Conservation (phyloP, 2,888 invertebrate species). For the Melinaea menophilus region DNA sequence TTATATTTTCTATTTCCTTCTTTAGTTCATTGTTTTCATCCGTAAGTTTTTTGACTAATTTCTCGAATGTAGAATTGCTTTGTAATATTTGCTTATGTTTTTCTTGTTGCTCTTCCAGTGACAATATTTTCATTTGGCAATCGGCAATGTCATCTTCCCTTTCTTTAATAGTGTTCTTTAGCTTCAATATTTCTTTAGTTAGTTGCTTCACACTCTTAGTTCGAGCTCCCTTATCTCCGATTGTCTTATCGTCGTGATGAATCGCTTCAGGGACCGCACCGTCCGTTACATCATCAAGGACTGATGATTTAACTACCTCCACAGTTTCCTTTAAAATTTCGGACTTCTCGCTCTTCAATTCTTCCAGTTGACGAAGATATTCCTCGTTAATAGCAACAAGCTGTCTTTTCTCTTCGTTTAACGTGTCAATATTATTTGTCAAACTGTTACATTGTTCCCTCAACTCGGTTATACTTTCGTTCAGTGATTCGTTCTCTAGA, state of each 20-base stretch:
- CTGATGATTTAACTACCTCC: constrained; percentile 54
- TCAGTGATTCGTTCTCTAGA: constrained; percentile 78
- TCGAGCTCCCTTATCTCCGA: constrained; percentile 58
- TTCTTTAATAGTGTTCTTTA: constrained; percentile 72
- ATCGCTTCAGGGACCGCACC: constrained; percentile 44
- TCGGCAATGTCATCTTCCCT: constrained; percentile 74
- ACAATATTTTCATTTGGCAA: constrained; percentile 74
- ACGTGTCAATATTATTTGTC: constrained; percentile 59
- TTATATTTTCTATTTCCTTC: constrained; percentile 54
- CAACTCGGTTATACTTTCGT: constrained; percentile 69
- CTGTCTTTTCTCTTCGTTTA: constrained; percentile 68
- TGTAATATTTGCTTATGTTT: constrained; percentile 62
- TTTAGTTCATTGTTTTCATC: constrained; percentile 65
- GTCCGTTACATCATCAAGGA: constrained; percentile 53
- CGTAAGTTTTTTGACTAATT: constrained; percentile 59
- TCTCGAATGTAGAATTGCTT: constrained; percentile 55
- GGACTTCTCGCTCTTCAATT: constrained; percentile 62
- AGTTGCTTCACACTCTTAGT: constrained; percentile 69
- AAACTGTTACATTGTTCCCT: constrained; percentile 71
- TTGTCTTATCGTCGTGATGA: constrained; percentile 59
- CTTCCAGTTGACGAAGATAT: constrained; percentile 64
- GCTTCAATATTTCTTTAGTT: constrained; percentile 73
- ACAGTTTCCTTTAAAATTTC: constrained; percentile 67
- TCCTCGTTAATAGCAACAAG: constrained; percentile 54
- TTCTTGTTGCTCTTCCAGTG: constrained; percentile 69